Percentiles rank a stretch among this genome's conserved stretches.
Conservation (phyloP, 1,140 invertebrate genomes). For the Charaxes varanes region DNA sequence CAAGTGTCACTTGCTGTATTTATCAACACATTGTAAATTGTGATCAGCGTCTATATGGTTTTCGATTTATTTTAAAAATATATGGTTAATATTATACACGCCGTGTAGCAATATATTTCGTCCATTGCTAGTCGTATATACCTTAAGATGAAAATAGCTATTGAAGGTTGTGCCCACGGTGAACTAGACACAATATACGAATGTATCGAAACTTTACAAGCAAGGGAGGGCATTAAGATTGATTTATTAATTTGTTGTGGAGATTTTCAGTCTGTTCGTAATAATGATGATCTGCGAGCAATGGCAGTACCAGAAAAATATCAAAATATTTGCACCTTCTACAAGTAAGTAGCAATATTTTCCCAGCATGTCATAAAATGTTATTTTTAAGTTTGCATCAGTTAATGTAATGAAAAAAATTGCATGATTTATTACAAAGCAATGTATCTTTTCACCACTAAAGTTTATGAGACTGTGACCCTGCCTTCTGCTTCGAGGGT, state of each 20-base stretch:
- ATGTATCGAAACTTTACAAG: slow-evolving; percentile 83
- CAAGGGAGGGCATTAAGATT: slow-evolving; percentile 81
- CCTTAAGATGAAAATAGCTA: slow-evolving; percentile 91
- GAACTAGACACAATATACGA: slow-evolving; percentile 97
- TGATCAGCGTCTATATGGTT: too few relatives aligned
- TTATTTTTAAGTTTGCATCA: too few relatives aligned
- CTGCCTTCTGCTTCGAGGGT: too few relatives aligned
- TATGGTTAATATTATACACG: too few relatives aligned
- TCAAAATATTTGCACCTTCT: slow-evolving; percentile 93
- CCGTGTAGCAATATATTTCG: not conserved
- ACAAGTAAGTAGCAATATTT: slow-evolving; percentile 96
- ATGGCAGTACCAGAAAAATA: slow-evolving; percentile 98
- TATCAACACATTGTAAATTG: too few relatives aligned
- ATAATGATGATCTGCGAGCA: slow-evolving; percentile 85
- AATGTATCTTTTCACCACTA: too few relatives aligned
- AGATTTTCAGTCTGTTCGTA: slow-evolving; percentile 94
- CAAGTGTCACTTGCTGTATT: too few relatives aligned
- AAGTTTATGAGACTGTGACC: too few relatives aligned
- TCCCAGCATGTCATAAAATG: too few relatives aligned
- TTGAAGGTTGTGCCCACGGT: slow-evolving; percentile 98
- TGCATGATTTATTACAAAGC: too few relatives aligned
- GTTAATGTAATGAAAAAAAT: too few relatives aligned
- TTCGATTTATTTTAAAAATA: too few relatives aligned
- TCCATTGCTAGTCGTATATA: slow-evolving; percentile 6
- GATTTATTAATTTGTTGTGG: slow-evolving; percentile 97